Evolutionary conservation across 2,797 vertebrate species (phyloP).

Genomic region (Diceros bicornis): DNA sequence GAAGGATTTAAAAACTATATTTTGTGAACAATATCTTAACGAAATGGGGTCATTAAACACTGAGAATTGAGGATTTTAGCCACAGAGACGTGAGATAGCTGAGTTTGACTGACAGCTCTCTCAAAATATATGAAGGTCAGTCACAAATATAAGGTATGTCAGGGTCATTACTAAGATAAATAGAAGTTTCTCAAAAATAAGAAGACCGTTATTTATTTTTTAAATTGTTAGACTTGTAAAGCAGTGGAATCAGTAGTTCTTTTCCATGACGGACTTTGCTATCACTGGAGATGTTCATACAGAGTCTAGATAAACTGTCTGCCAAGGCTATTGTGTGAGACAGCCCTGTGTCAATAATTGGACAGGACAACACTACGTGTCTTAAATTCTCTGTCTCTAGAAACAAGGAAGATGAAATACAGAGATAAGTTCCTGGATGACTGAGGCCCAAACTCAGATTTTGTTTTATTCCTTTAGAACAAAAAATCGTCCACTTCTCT

Average conservation of each 20-base stretch:
- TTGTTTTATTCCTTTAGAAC: neutral
- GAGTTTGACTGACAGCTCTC: neutral
- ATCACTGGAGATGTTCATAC: neutral
- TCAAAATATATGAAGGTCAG: neutral
- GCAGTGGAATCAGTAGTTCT: neutral
- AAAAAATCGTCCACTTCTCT: neutral
- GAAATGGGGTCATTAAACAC: neutral
- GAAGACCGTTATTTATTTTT: conserved; percentile 1
- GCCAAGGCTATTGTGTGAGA: neutral
- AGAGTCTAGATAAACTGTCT: neutral
- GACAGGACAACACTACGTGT: neutral
- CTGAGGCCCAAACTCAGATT: neutral
- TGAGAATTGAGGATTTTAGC: neutral
- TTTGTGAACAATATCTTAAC: neutral
- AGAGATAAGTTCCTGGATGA: neutral
- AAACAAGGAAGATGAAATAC: neutral
- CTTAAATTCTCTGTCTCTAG: neutral
- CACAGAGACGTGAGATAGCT: neutral
- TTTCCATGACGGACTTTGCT: neutral
- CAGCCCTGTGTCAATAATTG: neutral
- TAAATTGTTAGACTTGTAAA: neutral
- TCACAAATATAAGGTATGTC: neutral
- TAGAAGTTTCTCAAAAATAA: neutral
- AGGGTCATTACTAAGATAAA: neutral
- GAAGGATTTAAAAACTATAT: neutral